These are phyloP conservation scores for Dioctria linearis DNA, from an alignment of 2,888 invertebrate species.

Conservation along the genomic window DNA sequence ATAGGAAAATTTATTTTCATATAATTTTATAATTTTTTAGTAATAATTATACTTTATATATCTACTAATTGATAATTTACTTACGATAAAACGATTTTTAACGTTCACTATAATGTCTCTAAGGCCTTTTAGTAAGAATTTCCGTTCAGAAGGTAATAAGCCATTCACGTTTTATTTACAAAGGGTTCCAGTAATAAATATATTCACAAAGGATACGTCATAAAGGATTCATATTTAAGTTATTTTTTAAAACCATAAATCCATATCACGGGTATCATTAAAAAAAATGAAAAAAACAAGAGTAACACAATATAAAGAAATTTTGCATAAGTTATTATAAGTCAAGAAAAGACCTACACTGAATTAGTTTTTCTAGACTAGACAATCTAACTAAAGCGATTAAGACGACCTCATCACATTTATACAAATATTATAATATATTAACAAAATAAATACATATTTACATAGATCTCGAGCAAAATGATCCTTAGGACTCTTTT, in stretches of 20 bases:
- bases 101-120: conserved; percentile 38
- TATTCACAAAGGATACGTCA: background rate
- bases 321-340: background rate
- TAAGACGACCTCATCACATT: background rate
- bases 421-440: background rate
- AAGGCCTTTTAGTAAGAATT: conserved; percentile 39
- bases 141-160: conserved; percentile 34
- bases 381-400: conserved; percentile 37
- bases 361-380: conserved; percentile 13
- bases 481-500: too few relatives aligned
- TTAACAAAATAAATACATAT: too few relatives aligned
- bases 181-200: conserved; percentile 15
- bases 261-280: conserved; percentile 35
- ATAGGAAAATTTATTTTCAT: conserved; percentile 48
- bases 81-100: conserved; percentile 35
- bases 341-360: conserved; percentile 11
- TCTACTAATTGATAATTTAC: conserved; percentile 43
- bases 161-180: conserved; percentile 44
- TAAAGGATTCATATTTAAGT: conserved; percentile 14
- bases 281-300: background rate
- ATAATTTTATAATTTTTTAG: conserved; percentile 23
- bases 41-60: conserved; percentile 28
- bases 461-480: too few relatives aligned
- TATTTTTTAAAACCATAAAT: conserved; percentile 13
- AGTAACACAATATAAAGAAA: conserved; percentile 19